Evolutionary conservation across 2,113 vertebrate species (phyloP), one percentile per base, ranked within the genome.

Genomic region (Amphiprion ocellaris): DNA sequence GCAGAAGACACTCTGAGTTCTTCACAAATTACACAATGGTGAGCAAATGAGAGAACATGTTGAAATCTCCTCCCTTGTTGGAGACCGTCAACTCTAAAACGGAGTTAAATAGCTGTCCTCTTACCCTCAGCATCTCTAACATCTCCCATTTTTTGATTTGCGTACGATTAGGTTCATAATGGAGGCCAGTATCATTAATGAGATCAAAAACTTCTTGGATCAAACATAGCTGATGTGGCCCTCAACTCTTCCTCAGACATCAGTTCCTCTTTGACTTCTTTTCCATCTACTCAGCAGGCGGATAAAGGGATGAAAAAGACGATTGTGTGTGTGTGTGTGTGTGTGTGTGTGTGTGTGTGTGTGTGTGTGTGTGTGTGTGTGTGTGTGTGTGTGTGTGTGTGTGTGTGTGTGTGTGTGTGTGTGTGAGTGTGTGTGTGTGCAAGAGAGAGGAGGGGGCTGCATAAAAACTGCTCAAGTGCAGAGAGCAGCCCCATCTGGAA

Each of bases 401-500:
- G 2, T 59, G 52, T 56, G n/a, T 49, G 55, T 52, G 3, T 17
- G 30, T 26, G 26, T 3, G 26, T 12, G 64, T 47, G 19, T 49
- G 30, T 41, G 65, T 39, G 50, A 0, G 58, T 19, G 49, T 44
- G 28, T 52, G 53, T n/a, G 5, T 37, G 26, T 59, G 44, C 19
- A 17, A 30, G 15, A 14, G 28, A 5, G 14, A n/a, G 54, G 21
- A 75, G 68, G 52, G 69, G 67, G 60, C 95, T 96, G 95, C 96
- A 97, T 97, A 96, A 98, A 93, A 99, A 97, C 96, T 90, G 96
- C 96, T 98, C 95, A 95, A 98, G 96, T 98, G 97, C 97, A 96
- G 96, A 97, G 96, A 98, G 97, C 96, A 96, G 96, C 95, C 96
- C 97, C 97, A 99, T 98, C 98, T 98, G 97, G 97, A 98, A 98